Evolutionary conservation across 2,888 invertebrate genomes (phyloP).

Genomic region (Drosophila nigricruria): DNA sequence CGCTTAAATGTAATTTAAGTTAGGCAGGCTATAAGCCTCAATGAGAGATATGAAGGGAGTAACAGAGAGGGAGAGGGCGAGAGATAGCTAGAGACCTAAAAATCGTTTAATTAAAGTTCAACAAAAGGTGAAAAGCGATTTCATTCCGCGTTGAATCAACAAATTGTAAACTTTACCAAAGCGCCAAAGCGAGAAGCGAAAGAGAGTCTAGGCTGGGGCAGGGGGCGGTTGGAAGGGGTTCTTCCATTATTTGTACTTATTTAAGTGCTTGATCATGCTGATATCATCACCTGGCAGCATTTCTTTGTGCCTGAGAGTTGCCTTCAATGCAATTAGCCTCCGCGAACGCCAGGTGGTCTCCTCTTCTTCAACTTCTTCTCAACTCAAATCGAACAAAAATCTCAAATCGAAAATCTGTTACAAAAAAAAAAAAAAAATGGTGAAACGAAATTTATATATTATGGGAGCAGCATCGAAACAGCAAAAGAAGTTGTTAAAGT

Average conservation of each 20-base stretch:
- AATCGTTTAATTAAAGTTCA: conserved; percentile 81
- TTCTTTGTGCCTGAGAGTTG: conserved; percentile 55
- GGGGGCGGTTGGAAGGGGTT: conserved; percentile 1
- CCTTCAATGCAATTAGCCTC: conserved; percentile 74
- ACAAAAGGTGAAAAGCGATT: conserved; percentile 77
- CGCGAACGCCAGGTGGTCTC: conserved; percentile 73
- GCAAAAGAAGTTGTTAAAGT: not conserved
- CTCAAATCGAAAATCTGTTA: conserved; percentile 64
- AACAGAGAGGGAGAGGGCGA: not conserved
- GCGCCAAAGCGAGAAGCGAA: not conserved
- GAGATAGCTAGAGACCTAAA: conserved; percentile 17
- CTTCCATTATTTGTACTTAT: conserved; percentile 75
- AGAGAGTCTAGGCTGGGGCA: no score
- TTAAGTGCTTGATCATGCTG: conserved; percentile 81
- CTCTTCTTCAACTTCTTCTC: conserved; percentile 12
- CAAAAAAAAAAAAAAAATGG: conserved; percentile 44
- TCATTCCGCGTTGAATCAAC: conserved; percentile 80
- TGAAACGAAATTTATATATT: conserved; percentile 57
- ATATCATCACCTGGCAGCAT: conserved; percentile 78
- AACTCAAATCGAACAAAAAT: conserved; percentile 51
- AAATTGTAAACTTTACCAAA: conserved; percentile 72
- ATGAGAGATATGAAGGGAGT: not conserved
- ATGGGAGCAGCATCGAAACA: conserved; percentile 59
- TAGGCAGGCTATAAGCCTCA: conserved; percentile 18
- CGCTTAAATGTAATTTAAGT: conserved; percentile 76